These are phyloP conservation scores for Helarctos malayanus DNA, from an alignment of 2,797 vertebrate genomes.

Conservation along the genomic window DNA sequence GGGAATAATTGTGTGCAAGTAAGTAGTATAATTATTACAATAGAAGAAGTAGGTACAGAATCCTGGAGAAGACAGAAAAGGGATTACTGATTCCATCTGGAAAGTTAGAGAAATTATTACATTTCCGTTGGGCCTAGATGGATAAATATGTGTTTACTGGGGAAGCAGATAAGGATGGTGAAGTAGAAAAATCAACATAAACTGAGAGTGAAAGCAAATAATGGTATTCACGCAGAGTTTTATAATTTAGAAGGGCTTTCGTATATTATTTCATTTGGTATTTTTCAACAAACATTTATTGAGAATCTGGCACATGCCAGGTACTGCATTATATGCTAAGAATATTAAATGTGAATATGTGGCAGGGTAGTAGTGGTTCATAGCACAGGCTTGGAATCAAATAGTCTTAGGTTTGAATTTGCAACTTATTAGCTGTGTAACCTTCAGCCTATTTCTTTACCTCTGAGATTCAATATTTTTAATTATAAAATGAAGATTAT, in stretches of 20 bases:
- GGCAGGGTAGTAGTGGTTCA: neutral
- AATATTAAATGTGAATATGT: neutral
- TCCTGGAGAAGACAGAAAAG: neutral
- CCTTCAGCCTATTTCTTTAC: neutral
- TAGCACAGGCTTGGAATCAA: neutral
- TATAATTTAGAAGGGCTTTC: neutral
- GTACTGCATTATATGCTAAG: neutral
- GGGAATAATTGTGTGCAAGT: neutral
- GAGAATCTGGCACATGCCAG: neutral
- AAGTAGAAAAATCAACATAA: neutral
- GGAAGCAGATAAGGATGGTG: neutral
- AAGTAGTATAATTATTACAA: neutral
- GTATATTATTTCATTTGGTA: neutral
- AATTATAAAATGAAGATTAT: neutral
- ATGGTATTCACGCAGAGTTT: neutral
- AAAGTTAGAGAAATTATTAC: neutral
- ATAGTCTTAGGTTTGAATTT: neutral
- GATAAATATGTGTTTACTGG: neutral
- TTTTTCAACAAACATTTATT: neutral
- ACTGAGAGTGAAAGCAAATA: neutral
- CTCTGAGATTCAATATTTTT: constrained; percentile 2
- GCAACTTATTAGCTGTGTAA: neutral
- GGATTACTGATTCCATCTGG: neutral
- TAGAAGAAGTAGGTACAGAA: neutral
- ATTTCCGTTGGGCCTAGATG: neutral